Evolutionary conservation across 2,113 vertebrate genomes (phyloP).

Genomic region (Pao palembangensis): DNA sequence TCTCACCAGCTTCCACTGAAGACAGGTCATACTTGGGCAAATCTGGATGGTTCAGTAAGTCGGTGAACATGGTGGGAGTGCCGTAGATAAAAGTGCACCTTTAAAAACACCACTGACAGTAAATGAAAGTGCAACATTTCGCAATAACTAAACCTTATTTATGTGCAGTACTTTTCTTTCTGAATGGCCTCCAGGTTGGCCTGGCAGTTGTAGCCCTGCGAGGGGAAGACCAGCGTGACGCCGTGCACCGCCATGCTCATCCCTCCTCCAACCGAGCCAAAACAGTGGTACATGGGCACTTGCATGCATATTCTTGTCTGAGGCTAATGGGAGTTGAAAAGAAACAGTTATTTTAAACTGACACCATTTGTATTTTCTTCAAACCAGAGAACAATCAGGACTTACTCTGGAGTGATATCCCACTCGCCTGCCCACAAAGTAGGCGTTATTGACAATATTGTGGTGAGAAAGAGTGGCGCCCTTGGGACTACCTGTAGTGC

Average conservation of each 20-base stretch:
- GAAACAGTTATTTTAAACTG: no score
- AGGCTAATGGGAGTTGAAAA: constrained; percentile 66
- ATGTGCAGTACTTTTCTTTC: constrained; percentile 80
- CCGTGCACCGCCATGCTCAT: constrained; percentile 80
- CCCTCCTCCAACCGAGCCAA: constrained; percentile 84
- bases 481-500: constrained; percentile 91
- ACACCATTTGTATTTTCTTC: no score
- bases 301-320: constrained; percentile 69
- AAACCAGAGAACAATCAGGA: background rate
- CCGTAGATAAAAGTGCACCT: constrained; percentile 80
- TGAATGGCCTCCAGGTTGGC: constrained; percentile 79
- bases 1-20: constrained; percentile 78
- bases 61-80: constrained; percentile 92
- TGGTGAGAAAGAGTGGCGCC: constrained; percentile 87
- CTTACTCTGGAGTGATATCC: constrained; percentile 74
- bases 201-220: constrained; percentile 72
- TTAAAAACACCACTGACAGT: background rate
- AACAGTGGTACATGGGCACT: constrained; percentile 85
- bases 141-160: background rate
- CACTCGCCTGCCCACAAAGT: constrained; percentile 73
- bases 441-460: constrained; percentile 91
- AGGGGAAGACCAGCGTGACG: constrained; percentile 77
- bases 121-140: background rate
- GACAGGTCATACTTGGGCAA: constrained; percentile 80
- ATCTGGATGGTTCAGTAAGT: constrained; percentile 81